Evolutionary conservation across 2,113 vertebrate species (phyloP), one percentile per base, ranked within the genome.

Genomic region (Brachypteracias leptosomus): DNA sequence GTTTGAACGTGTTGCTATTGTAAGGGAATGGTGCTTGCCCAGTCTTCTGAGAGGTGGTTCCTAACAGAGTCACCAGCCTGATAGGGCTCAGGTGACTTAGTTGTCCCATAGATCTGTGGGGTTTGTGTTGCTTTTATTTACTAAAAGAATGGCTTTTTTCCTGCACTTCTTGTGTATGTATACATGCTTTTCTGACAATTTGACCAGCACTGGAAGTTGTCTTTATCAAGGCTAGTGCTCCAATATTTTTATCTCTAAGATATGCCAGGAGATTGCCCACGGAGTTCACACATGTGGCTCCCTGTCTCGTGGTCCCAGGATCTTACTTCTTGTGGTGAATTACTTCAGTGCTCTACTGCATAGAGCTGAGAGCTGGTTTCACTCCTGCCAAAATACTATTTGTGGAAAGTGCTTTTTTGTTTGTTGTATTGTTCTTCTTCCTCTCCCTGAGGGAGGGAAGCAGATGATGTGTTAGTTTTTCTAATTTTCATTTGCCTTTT

Each of bases 401-500:
- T 73, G 86, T 86, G 67, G 73, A 18, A 86, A 74, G 70, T 26
- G 28, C 61, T 82, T 90, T 83, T 58, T 75, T 71, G 44, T 79
- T 95, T 75, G 44, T 90, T 54, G 11, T 42, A 55, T 85, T 88
- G 26, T 88, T 92, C 93, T 94, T 71, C 67, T 86, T 89, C 74
- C 61, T 11, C 28, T 81, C 70, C 91, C 44, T n/a, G 57, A 72
- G 81, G 95, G 59, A 93, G 49, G 35, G 72, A 89, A 92, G 59
- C 73, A 94, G 90, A 66, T 71, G 35, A 88, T 19, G 11, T 74
- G 72, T 80, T 88, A 21, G 10, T 71, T 87, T 93, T 90, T 84
- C 90, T 95, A 65, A 96, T 93, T 95, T 95, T 89, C 4, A 33
- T 96, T 92, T 84, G 40, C 80, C 40, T 94, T 74, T 94, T 95